These are phyloP conservation scores for Bombylius discolor DNA, from an alignment of 2,888 invertebrate species.

Conservation along the genomic window DNA sequence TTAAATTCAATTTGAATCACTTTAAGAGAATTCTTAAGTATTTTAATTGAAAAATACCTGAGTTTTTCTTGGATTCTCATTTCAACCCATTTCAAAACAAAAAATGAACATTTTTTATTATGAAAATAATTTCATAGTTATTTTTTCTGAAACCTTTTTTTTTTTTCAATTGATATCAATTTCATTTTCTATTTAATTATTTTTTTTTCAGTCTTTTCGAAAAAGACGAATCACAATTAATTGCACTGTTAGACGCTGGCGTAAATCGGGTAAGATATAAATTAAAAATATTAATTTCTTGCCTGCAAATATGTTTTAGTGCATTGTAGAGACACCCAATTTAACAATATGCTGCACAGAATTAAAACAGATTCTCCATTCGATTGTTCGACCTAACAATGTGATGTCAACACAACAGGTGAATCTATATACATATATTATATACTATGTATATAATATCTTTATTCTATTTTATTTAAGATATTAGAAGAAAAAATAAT, in stretches of 20 bases:
- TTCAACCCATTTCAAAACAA: too few relatives aligned
- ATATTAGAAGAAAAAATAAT: too few relatives aligned
- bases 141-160: too few relatives aligned
- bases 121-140: too few relatives aligned
- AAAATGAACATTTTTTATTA: too few relatives aligned
- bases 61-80: too few relatives aligned
- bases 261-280: slow-evolving; percentile 66
- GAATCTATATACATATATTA: not conserved
- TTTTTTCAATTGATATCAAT: too few relatives aligned
- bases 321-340: slow-evolving; percentile 53
- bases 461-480: too few relatives aligned
- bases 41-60: too few relatives aligned
- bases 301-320: slow-evolving; percentile 35
- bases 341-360: slow-evolving; percentile 49
- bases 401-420: slow-evolving; percentile 56
- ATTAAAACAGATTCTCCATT: slow-evolving; percentile 64
- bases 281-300: not conserved
- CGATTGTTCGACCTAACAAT: slow-evolving; percentile 60
- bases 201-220: slow-evolving; percentile 60
- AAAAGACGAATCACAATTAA: slow-evolving; percentile 66
- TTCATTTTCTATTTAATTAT: not conserved
- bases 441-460: too few relatives aligned
- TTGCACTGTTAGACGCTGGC: slow-evolving; percentile 69
- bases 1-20: too few relatives aligned
- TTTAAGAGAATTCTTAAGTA: too few relatives aligned